Percentiles rank a stretch among this genome's conserved stretches.
Conservation (phyloP, 64 coral and sea anemone genomes). For the Montipora foliosa region DNA sequence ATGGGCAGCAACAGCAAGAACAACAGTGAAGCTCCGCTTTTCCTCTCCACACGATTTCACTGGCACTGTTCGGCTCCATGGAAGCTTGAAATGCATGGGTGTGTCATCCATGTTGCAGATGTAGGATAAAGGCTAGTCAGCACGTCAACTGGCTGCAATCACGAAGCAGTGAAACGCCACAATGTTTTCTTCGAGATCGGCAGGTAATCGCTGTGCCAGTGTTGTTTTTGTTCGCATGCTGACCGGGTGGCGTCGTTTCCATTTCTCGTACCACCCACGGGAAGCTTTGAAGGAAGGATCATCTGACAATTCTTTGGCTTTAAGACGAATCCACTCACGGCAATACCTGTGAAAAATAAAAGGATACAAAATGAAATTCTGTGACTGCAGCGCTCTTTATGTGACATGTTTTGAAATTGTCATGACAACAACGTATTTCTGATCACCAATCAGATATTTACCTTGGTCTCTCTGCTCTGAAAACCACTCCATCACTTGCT, state of each 20-base stretch:
- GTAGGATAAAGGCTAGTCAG: background rate
- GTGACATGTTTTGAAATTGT: slow-evolving; percentile 32
- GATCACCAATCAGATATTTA: too few relatives aligned
- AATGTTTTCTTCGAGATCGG: too few relatives aligned
- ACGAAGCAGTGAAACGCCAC: background rate
- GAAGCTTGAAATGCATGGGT: slow-evolving; percentile 36
- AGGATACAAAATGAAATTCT: background rate
- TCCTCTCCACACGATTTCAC: slow-evolving; percentile 19
- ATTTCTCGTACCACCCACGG: background rate
- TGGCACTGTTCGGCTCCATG: slow-evolving; percentile 20
- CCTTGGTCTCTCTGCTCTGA: too few relatives aligned
- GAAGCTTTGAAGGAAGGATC: background rate
- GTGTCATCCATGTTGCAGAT: slow-evolving; percentile 34
- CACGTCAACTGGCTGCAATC: background rate
- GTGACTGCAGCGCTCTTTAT: slow-evolving; percentile 24
- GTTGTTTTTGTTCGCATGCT: too few relatives aligned
- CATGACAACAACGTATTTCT: slow-evolving; percentile 8
- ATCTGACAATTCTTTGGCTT: slow-evolving; percentile 10
- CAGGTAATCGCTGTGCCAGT: too few relatives aligned
- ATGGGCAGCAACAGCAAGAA: slow-evolving; percentile 15
- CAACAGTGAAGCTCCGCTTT: slow-evolving; percentile 26
- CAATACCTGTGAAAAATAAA: slow-evolving; percentile 9
- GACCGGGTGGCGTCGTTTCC: too few relatives aligned
- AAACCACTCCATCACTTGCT: too few relatives aligned
- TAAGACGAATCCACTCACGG: slow-evolving; percentile 24